Conservation (phyloP, 2,113 vertebrate species). For the Corydoras sp. region DNA sequence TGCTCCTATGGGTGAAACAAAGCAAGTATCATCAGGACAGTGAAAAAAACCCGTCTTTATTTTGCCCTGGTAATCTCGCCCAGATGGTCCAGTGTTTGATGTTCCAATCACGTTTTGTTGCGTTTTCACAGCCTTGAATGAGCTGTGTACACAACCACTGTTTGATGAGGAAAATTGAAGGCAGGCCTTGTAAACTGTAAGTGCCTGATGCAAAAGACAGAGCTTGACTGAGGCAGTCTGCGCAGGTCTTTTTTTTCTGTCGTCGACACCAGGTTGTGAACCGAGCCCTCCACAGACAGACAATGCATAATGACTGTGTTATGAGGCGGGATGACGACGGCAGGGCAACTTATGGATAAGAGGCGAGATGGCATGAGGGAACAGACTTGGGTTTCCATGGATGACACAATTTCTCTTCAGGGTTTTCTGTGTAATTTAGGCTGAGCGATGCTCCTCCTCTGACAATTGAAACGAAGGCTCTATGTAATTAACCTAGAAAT, state of each 20-base stretch:
- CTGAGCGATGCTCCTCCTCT: conserved; percentile 41
- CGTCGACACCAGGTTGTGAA: conserved; percentile 54
- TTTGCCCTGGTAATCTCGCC: conserved; percentile 55
- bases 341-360: conserved; percentile 24
- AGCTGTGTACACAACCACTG: conserved; percentile 71
- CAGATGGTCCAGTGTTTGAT: conserved; percentile 66
- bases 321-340: conserved; percentile 22
- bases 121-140: conserved; percentile 64
- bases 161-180: conserved; percentile 77
- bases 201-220: conserved; percentile 63
- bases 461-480: conserved; percentile 47
- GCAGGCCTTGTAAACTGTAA: conserved; percentile 67
- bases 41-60: conserved; percentile 60
- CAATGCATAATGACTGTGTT: conserved; percentile 34
- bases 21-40: conserved; percentile 49
- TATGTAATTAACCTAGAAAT: conserved; percentile 52
- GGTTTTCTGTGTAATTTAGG: conserved; percentile 47
- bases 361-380: conserved; percentile 17
- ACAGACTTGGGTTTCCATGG: conserved; percentile 39
- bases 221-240: conserved; percentile 57
- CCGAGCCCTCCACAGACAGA: conserved; percentile 32
- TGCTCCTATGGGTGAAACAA: conserved; percentile 47
- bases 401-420: conserved; percentile 46
- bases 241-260: conserved; percentile 48
- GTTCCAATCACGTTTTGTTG: conserved; percentile 71